Percentiles rank a stretch among this genome's conserved stretches.
phyloP scores from a whole-genome alignment of 2,797 vertebrate species.

The Picus viridis region DNA sequence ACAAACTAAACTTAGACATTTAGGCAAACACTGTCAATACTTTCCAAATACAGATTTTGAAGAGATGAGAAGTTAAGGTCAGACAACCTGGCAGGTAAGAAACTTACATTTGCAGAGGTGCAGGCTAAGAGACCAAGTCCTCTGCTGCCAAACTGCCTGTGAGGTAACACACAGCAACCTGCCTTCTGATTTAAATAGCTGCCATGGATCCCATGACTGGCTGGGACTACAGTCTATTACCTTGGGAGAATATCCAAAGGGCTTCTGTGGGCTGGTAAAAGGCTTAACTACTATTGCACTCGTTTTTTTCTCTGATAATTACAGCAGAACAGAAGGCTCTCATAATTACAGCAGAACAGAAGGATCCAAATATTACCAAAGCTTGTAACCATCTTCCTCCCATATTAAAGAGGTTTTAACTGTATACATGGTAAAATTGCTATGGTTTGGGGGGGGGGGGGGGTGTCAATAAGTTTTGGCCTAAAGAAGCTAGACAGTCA shows the following conservation, averaged over 20 bases:
- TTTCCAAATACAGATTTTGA: neutral
- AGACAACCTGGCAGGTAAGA: neutral
- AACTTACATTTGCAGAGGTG: neutral
- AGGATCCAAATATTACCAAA: neutral
- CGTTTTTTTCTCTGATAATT: neutral
- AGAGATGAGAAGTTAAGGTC: neutral
- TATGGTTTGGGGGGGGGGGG: neutral
- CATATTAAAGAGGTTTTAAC: neutral
- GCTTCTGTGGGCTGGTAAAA: constrained; percentile 14
- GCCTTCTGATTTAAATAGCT: neutral
- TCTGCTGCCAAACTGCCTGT: neutral
- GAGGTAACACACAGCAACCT: neutral
- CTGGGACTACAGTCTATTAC: neutral
- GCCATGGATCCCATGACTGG: neutral
- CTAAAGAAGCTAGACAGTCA: neutral
- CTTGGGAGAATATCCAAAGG: neutral
- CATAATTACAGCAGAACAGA: neutral
- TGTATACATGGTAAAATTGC: neutral
- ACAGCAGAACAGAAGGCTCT: neutral
- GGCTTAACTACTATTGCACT: neutral
- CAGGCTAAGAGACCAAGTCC: neutral
- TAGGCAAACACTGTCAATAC: neutral
- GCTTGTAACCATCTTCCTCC: neutral
- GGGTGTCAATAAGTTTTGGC: neutral
- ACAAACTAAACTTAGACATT: neutral